Evolutionary conservation across 2,888 invertebrate genomes (phyloP).

Genomic region (Yponomeuta evonymella): DNA sequence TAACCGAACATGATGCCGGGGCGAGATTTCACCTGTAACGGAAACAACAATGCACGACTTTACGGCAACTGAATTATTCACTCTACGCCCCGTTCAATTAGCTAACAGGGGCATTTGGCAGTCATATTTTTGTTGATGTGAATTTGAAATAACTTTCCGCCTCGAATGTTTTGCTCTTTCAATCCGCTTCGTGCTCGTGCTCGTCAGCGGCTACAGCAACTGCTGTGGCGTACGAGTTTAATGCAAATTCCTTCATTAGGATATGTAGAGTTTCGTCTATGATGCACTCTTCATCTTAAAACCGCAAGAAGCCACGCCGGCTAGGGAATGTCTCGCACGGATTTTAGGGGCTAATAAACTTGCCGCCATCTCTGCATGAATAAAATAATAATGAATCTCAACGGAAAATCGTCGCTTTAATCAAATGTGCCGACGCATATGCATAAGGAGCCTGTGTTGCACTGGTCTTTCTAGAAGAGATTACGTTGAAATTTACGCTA

Average conservation of each 20-base stretch:
- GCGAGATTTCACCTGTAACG: slow-evolving; percentile 32
- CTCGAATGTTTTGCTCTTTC: neutral
- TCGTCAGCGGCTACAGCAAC: neutral
- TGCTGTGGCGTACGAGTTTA: neutral
- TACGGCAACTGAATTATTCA: slow-evolving; percentile 2
- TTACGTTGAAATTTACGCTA: neutral
- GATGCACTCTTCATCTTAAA: slow-evolving; percentile 17
- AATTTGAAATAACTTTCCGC: neutral
- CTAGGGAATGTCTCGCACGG: slow-evolving; percentile 15
- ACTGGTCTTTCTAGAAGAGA: neutral
- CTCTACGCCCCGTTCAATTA: neutral
- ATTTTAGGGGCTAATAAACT: slow-evolving; percentile 43
- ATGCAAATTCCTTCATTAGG: slow-evolving; percentile 10
- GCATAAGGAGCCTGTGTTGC: slow-evolving; percentile 33
- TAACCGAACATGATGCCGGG: slow-evolving; percentile 40
- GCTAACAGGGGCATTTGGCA: neutral
- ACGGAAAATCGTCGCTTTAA: slow-evolving; percentile 43
- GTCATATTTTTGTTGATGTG: slow-evolving; percentile 1
- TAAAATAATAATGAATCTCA: slow-evolving; percentile 68
- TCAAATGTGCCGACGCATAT: slow-evolving; percentile 49
- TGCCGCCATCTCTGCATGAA: slow-evolving; percentile 43
- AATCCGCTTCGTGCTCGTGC: neutral
- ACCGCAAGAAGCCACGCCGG: slow-evolving; percentile 16
- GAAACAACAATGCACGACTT: slow-evolving; percentile 9
- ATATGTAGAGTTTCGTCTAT: slow-evolving; percentile 2